phyloP scores from a whole-genome alignment of 2,797 vertebrate species.

The Nannoperca obscura region DNA sequence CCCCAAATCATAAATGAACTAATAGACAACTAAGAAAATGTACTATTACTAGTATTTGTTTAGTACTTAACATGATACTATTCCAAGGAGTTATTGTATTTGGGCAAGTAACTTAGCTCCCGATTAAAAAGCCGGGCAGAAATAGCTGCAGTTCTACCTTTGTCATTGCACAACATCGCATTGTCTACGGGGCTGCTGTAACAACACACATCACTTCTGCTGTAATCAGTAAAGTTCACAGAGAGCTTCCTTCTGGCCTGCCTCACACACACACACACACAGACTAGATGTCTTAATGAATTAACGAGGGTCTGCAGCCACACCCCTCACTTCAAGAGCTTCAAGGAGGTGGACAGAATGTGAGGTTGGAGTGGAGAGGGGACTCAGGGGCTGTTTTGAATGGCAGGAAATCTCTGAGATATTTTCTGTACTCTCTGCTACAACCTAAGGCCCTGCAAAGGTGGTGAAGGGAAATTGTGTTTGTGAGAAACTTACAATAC shows the following conservation, averaged over 20 bases:
- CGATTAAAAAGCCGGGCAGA: slow-evolving; percentile 6
- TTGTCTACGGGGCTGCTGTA: slow-evolving; percentile 57
- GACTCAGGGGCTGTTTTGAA: slow-evolving; percentile 77
- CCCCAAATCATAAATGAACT: too few species aligned
- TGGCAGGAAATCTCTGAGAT: slow-evolving; percentile 88
- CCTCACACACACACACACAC: slow-evolving; percentile 26
- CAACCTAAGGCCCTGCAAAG: slow-evolving; percentile 66
- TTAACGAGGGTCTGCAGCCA: slow-evolving; percentile 59
- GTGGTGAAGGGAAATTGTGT: slow-evolving; percentile 62
- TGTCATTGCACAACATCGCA: slow-evolving; percentile 45
- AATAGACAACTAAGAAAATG: too few species aligned
- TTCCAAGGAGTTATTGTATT: neutral
- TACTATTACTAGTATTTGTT: neutral
- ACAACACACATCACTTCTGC: slow-evolving; percentile 64
- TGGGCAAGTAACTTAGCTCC: neutral
- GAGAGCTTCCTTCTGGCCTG: slow-evolving; percentile 67
- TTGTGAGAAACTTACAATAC: slow-evolving; percentile 52
- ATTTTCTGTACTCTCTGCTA: slow-evolving; percentile 82
- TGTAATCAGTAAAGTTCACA: slow-evolving; percentile 72
- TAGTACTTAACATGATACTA: neutral
- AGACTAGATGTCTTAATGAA: slow-evolving; percentile 60
- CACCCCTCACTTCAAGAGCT: slow-evolving; percentile 68
- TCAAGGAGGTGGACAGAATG: slow-evolving; percentile 66
- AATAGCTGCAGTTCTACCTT: slow-evolving; percentile 30
- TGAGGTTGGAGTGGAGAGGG: slow-evolving; percentile 57